Base-by-base conservation (phyloP, 1,140 invertebrate genomes). In the Himalopsyche phryganea region DNA sequence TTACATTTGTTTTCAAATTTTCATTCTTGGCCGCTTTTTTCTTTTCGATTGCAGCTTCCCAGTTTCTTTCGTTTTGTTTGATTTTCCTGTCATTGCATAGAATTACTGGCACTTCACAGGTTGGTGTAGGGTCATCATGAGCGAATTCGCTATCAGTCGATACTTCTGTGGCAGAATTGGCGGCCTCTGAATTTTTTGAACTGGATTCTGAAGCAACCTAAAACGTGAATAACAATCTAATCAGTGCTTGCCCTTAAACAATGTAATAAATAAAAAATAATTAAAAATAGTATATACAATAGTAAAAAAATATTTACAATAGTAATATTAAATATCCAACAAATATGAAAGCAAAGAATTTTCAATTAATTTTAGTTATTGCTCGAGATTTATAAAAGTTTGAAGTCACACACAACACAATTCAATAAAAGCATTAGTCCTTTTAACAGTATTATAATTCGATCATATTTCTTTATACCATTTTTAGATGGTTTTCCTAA, bases 131-230 rank as follows among this genome's bases (percentile, higher is more conserved):
- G 33, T 86, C 85, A 65, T 92, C 90, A 60, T 90, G 85, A 49
- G 90, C 91, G 66, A 94, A 94, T 71, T 94, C 91, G 3, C 91
- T 93, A 70, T 94, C 91, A 0, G 91, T 94, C 42, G 90, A 91
- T 58, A 94, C 92, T 79, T 93, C 91, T 1, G 91, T 94, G 1
- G 90, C 91, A 9, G 90, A 91, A 66, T 91, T 90, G 52, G 87
- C 84, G 60, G 85, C 83, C 66, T 85, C 83, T 63, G 84, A 82
- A 33, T 83, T 83, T 38, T 84, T 83, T 19, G 85, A 84, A 42
- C 83, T 83, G 23, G 84, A 83, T 47, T 82, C 87, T 11, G 88
- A 86, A 56, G 86, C 86, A 69, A 89, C 83, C 85, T 89, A 75
- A 44, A 63, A 60, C 47, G 11, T 20, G 20, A 18, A 9, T 6